Base-by-base conservation (phyloP, 2,888 invertebrate genomes). In the Eristalis pertinax region DNA sequence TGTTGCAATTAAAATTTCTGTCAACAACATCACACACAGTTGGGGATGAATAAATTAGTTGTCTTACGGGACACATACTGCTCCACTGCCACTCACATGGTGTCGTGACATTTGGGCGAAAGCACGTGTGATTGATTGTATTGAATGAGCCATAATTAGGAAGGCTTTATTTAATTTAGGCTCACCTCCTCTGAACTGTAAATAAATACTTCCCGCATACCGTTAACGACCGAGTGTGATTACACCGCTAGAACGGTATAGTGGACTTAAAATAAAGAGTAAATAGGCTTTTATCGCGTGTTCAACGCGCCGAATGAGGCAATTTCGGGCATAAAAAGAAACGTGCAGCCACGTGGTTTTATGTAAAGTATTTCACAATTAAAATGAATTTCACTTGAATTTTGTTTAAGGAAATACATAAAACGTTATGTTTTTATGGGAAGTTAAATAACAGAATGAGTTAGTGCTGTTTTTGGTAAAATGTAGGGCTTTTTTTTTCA, bases 211-310 rank as follows among this genome's bases (percentile, higher is more conserved):
- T 5, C 7, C 13, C 64, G 29, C 50, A 29, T 22, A 29, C 29
- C 26, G 7, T 58, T 72, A 72, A 72, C 26, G 56, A 29, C 50
- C 19, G 8, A n/a, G n/a, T n/a, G n/a, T n/a, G n/a, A n/a, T n/a
- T n/a, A n/a, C n/a, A n/a, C n/a, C n/a, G n/a, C n/a, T n/a, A n/a
- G n/a, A n/a, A n/a, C n/a, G n/a, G 19, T 32, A 65, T 24, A 41
- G 41, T 63, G 35, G 19, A 22, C 26, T 70, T 69, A 26, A 63
- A 77, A 41, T 35, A 70, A 19, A 24, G 22, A 4, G 2, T 41
- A 13, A 70, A 41, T 5, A 50, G 35, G 65, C 7, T 29, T 24
- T 3, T 29, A 43, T 78, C 56, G 78, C 78, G 78, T 78, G 77
- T 10, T 41, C 24, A 56, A 32, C 22, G 26, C 50, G 35, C 41